Evolutionary conservation across 2,888 invertebrate species (phyloP).

Genomic region (Diarsia mendica): DNA sequence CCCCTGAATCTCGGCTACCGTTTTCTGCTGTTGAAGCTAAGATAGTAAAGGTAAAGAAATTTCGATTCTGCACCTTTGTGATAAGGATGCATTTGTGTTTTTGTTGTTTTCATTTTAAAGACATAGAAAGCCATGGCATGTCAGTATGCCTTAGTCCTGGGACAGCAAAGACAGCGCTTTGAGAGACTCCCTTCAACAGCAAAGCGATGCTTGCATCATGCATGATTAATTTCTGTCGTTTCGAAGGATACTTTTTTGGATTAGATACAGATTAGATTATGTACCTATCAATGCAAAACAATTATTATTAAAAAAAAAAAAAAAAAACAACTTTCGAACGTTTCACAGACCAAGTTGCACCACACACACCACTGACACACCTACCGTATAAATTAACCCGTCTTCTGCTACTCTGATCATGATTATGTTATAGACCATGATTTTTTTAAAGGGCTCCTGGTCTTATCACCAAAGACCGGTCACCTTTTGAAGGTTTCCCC

Average conservation of each 20-base stretch:
- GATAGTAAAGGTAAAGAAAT: conserved; percentile 27
- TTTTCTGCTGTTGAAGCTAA: conserved; percentile 35
- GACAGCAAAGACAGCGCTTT: conserved; percentile 68
- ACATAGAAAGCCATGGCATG: conserved; percentile 64
- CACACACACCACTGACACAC: neutral
- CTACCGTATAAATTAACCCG: neutral
- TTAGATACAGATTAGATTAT: neutral
- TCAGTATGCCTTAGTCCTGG: conserved; percentile 72
- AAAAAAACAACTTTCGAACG: neutral
- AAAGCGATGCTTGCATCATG: conserved; percentile 76
- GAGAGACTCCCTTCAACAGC: conserved; percentile 81
- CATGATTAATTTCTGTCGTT: conserved; percentile 79
- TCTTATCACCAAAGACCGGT: too few relatives aligned
- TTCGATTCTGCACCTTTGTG: conserved; percentile 38
- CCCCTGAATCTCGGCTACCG: conserved; percentile 61
- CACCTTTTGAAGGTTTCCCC: too few relatives aligned
- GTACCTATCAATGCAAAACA: neutral
- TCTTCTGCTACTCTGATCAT: neutral
- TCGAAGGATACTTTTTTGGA: conserved; percentile 29
- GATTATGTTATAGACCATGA: neutral
- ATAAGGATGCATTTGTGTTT: conserved; percentile 43
- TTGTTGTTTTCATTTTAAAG: conserved; percentile 28
- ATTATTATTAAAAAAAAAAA: neutral
- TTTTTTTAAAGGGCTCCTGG: neutral
- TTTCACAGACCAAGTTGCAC: neutral